phyloP scores from a whole-genome alignment of 2,888 invertebrate species.

The Latheticus oryzae region DNA sequence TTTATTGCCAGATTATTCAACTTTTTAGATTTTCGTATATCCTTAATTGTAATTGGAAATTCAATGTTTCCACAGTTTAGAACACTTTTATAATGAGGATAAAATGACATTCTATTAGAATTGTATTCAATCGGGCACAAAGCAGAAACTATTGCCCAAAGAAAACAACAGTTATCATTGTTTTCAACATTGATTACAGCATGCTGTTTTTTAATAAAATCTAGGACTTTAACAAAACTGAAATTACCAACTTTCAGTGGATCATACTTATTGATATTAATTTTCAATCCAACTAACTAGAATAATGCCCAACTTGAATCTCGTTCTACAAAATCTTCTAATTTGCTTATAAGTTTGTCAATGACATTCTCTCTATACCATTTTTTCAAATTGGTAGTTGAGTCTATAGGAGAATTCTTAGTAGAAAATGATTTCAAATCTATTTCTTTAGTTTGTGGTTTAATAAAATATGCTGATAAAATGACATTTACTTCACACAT shows the following conservation, averaged over 20 bases:
- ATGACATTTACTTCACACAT: too few relatives aligned
- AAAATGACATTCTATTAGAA: slow-evolving; percentile 41
- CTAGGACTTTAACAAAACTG: slow-evolving; percentile 49
- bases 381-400: slow-evolving; percentile 25
- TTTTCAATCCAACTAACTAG: background rate
- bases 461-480: too few relatives aligned
- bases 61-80: slow-evolving; percentile 48
- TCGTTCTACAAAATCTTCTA: slow-evolving; percentile 45
- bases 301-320: slow-evolving; percentile 1
- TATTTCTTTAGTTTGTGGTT: too few relatives aligned
- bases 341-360: slow-evolving; percentile 40
- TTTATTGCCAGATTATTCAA: slow-evolving; percentile 49
- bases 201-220: slow-evolving; percentile 43
- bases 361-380: slow-evolving; percentile 33
- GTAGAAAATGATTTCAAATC: too few relatives aligned
- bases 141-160: slow-evolving; percentile 49
- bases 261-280: slow-evolving; percentile 50
- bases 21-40: slow-evolving; percentile 52
- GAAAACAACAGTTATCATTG: slow-evolving; percentile 50
- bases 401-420: too few relatives aligned
- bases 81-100: slow-evolving; percentile 47
- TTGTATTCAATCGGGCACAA: slow-evolving; percentile 41
- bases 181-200: slow-evolving; percentile 52
- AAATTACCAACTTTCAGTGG: slow-evolving; percentile 43
- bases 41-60: slow-evolving; percentile 50